phyloP scores from a whole-genome alignment of 2,113 vertebrate genomes.

The Tricholaema leucomelas region DNA sequence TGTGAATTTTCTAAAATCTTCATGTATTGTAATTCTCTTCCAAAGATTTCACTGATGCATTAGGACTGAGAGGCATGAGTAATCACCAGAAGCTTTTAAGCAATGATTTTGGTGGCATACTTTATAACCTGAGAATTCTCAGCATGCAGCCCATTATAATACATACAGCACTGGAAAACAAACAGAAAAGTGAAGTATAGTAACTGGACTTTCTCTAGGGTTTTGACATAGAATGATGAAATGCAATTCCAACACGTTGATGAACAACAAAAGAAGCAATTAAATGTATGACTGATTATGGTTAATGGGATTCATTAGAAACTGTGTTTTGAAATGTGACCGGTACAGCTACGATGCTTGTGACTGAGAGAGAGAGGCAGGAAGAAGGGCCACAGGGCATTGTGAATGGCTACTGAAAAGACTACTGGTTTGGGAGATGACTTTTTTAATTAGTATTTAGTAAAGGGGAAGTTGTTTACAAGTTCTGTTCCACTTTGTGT shows the following conservation, averaged over 20 bases:
- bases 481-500: not conserved
- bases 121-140: conserved; percentile 45
- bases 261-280: conserved; percentile 38
- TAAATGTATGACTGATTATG: conserved; percentile 43
- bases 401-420: not conserved
- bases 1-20: conserved; percentile 21
- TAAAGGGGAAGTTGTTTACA: not conserved
- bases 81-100: conserved; percentile 26
- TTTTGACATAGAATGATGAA: conserved; percentile 42
- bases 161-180: conserved; percentile 29
- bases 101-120: not conserved
- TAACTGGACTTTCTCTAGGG: conserved; percentile 9
- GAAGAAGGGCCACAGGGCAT: not conserved
- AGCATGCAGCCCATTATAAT: conserved; percentile 11
- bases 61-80: conserved; percentile 7
- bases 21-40: conserved; percentile 28
- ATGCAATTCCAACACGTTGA: conserved; percentile 7
- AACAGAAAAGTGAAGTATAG: conserved; percentile 14
- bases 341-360: not conserved
- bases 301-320: conserved; percentile 43
- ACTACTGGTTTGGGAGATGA: not conserved
- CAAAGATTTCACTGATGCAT: conserved; percentile 14
- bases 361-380: not conserved
- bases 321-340: conserved; percentile 16
- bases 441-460: rapidly evolving